Base-by-base conservation (phyloP, 1,140 invertebrate genomes). In the Drosophila carrolli region DNA sequence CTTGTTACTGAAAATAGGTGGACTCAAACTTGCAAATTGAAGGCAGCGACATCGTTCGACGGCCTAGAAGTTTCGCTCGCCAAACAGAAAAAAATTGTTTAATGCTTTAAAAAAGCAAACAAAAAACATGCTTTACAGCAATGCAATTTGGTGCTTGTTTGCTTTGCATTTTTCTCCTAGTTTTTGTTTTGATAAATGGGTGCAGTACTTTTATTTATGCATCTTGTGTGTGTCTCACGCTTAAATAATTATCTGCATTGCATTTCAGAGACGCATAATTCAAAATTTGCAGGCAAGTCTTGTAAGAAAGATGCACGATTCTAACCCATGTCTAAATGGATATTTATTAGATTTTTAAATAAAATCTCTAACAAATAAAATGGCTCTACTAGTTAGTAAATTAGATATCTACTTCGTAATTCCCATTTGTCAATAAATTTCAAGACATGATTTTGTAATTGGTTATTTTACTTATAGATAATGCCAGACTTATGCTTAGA, bases 161-260 rank as follows among this genome's bases (percentile, higher is more conserved):
- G 63, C 57, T 61, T 46, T 41, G 38, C 16, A 32, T 59, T 40
- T 51, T 48, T 63, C 27, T 10, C 32, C 50, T 23, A 41, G 59
- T 40, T 63, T 70, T 41, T 51, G 53, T 48, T 55, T 56, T 71
- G 67, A 71, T 71, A 71, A 65, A 71, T 71, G 67, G 67, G 67
- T 65, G 67, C 67, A 65, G 67, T 55, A 44, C 32, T 65, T 63
- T 71, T 71, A 71, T 71, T 71, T 71, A 71, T 71, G 67, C 61
- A 51, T 71, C 67, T 71, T 44, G 53, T 63, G 53, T 63, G 43
- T 32, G 44, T 55, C 67, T 56, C 40, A 62, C 51, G 60, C 44
- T 63, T n/a, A 71, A 71, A 71, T 71, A 71, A 71, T 71, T 71
- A 71, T 71, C 67, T 63, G 67, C 67, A 71, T 63, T 71, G 67